A percentile compares a stretch with the other conserved stretches of the same genome.
phyloP scores from a whole-genome alignment of 2,888 invertebrate species.

The Vanessa cardui region DNA sequence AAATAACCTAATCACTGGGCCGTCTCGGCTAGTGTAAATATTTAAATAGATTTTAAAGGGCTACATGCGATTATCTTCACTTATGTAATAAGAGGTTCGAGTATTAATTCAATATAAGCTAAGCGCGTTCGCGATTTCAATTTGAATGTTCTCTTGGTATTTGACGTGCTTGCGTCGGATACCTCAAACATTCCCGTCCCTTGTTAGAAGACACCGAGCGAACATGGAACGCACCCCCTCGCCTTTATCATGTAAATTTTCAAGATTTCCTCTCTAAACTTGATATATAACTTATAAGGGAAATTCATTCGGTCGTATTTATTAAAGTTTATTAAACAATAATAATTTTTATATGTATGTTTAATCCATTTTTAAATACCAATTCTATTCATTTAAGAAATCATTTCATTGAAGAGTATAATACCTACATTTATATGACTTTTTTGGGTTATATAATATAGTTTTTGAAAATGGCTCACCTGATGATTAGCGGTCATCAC shows the following conservation, averaged over 20 bases:
- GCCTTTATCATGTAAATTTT: slow-evolving; percentile 77
- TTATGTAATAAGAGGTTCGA: slow-evolving; percentile 42
- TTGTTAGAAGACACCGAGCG: slow-evolving; percentile 63
- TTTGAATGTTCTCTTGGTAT: slow-evolving; percentile 69
- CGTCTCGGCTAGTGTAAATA: too few species aligned
- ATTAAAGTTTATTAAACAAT: not conserved
- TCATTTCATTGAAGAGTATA: too few species aligned
- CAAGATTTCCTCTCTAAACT: slow-evolving; percentile 68
- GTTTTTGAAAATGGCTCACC: too few species aligned
- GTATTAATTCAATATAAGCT: slow-evolving; percentile 58
- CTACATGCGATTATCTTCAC: not conserved
- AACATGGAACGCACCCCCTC: slow-evolving; percentile 50
- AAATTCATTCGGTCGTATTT: slow-evolving; percentile 34
- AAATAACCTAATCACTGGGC: too few species aligned
- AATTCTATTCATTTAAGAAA: too few species aligned
- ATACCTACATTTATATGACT: too few species aligned
- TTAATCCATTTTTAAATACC: too few species aligned
- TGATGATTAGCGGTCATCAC: too few species aligned
- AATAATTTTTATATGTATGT: too few species aligned
- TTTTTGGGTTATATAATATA: too few species aligned
- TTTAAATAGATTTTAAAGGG: not conserved
- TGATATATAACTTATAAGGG: slow-evolving; percentile 68
- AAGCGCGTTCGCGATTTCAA: slow-evolving; percentile 66
- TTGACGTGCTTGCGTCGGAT: slow-evolving; percentile 64
- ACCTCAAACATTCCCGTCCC: slow-evolving; percentile 71